Evolutionary conservation across 2,113 vertebrate genomes (phyloP).

Genomic region (Crotalus tigris): DNA sequence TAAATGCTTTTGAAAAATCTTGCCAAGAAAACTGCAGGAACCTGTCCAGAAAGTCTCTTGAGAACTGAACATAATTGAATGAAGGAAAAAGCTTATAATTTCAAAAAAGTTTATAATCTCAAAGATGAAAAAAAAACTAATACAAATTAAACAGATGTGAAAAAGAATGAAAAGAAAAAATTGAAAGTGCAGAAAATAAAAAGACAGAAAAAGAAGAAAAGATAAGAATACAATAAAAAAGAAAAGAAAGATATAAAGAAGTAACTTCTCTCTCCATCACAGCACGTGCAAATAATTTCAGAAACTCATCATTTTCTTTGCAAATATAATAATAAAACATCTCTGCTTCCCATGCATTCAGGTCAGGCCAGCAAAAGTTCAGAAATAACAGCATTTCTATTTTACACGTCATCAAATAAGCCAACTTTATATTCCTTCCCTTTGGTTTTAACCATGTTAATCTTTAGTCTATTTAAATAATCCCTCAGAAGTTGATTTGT

Average conservation of each 20-base stretch:
- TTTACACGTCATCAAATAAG: background rate
- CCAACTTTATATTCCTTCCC: background rate
- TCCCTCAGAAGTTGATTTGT: background rate
- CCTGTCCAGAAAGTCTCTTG: background rate
- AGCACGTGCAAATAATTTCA: background rate
- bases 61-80: background rate
- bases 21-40: background rate
- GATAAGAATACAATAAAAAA: background rate
- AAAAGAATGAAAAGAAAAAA: background rate
- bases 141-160: background rate
- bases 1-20: background rate
- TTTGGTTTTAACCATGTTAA: background rate
- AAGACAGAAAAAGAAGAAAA: background rate
- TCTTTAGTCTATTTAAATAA: background rate
- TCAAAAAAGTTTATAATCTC: background rate
- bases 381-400: background rate
- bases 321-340: background rate
- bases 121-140: background rate
- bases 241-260: background rate
- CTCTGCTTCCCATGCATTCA: background rate
- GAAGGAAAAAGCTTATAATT: background rate
- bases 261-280: background rate
- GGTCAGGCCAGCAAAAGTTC: background rate
- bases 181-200: background rate
- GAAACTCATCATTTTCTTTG: background rate